Conservation (phyloP, 1,140 invertebrate species). For the Linepithema humile region DNA sequence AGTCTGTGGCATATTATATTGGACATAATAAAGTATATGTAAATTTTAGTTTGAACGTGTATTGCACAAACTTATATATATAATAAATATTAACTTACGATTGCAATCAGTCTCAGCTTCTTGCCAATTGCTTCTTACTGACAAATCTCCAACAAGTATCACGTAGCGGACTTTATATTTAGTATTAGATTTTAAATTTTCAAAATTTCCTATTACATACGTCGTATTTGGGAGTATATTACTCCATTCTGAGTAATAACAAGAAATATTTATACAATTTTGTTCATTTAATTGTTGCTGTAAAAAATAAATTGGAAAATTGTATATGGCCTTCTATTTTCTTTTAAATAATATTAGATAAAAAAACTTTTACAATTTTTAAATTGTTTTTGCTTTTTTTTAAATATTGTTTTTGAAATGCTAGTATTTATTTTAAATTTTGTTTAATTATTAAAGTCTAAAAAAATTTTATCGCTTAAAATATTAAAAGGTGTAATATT, state of each 20-base stretch:
- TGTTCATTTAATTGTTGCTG: neutral
- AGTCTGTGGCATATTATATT: no score
- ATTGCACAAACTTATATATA: neutral
- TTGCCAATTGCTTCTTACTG: neutral
- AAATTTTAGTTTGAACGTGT: no score
- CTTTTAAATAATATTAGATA: no score
- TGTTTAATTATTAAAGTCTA: neutral
- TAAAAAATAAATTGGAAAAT: neutral
- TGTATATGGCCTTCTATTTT: no score
- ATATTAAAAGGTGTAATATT: neutral
- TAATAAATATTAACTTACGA: conserved; percentile 10
- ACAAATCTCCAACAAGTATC: neutral
- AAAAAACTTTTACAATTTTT: no score
- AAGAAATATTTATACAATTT: no score
- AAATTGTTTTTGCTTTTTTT: no score
- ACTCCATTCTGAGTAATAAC: neutral
- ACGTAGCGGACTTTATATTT: neutral
- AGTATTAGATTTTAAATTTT: neutral
- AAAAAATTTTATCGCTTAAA: neutral
- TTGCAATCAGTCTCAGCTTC: neutral
- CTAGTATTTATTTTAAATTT: no score
- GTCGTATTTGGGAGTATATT: neutral
- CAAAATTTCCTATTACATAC: neutral
- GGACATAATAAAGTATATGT: no score
- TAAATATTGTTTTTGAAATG: no score